Evolutionary conservation across 2,797 vertebrate genomes (phyloP).

Genomic region (Lacerta bilineata): DNA sequence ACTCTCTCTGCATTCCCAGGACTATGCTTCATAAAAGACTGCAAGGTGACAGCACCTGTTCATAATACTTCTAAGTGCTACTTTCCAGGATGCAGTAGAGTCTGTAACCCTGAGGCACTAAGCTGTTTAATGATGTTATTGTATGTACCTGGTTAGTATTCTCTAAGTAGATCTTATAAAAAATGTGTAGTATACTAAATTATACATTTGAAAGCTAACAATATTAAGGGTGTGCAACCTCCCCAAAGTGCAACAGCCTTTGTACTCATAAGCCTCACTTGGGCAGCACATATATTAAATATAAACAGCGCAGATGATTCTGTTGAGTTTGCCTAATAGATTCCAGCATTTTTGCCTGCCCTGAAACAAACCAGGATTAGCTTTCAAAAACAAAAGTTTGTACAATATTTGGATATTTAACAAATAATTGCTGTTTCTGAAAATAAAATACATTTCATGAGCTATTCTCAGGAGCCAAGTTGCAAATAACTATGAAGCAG

Average conservation of each 20-base stretch:
- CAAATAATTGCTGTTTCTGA: neutral
- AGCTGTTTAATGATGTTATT: conserved; percentile 67
- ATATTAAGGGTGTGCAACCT: conserved; percentile 46
- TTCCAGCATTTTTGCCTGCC: fast-evolving
- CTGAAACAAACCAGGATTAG: neutral
- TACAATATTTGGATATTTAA: neutral
- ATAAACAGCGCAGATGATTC: neutral
- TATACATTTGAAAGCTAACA: conserved; percentile 52
- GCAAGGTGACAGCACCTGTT: conserved; percentile 70
- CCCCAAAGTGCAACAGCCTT: neutral
- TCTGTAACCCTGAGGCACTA: conserved; percentile 60
- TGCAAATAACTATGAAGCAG: neutral
- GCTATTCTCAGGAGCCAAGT: neutral
- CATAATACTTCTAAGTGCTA: conserved; percentile 60
- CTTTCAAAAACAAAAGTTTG: neutral
- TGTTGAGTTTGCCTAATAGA: conserved; percentile 30
- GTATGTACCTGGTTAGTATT: conserved; percentile 55
- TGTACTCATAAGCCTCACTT: neutral
- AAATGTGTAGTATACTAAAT: conserved; percentile 36
- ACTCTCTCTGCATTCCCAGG: conserved; percentile 65
- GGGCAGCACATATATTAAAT: too few species aligned
- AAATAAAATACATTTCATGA: neutral
- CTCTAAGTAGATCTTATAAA: conserved; percentile 50
- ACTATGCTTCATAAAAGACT: conserved; percentile 52
- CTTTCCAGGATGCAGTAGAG: conserved; percentile 59